phyloP scores from a whole-genome alignment of 2,113 vertebrate genomes.

The Aptenodytes patagonicus region DNA sequence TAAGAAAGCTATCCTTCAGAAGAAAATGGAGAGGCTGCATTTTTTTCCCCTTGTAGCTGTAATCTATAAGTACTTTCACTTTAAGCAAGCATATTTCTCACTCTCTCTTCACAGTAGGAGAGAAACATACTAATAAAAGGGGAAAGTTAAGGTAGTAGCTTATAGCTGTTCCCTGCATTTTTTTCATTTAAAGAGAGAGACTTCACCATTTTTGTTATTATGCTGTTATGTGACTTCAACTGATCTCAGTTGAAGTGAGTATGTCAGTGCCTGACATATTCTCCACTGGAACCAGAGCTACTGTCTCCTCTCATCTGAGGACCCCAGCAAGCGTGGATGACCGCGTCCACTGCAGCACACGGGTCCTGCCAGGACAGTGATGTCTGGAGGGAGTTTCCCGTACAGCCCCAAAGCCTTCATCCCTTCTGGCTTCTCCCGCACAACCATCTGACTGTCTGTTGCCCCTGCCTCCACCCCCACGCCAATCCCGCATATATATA shows the following conservation, averaged over 20 bases:
- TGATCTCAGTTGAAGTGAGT: not conserved
- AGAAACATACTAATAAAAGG: constrained; percentile 25
- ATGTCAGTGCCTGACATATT: not conserved
- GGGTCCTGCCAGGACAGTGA: not conserved
- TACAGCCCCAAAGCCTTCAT: not conserved
- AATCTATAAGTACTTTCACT: constrained; percentile 39
- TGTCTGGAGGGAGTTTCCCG: not conserved
- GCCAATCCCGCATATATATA: not conserved
- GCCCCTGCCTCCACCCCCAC: not conserved
- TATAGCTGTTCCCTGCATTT: not conserved
- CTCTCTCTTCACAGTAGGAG: constrained; percentile 24
- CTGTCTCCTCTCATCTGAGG: not conserved
- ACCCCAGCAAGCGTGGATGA: not conserved
- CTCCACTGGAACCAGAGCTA: not conserved
- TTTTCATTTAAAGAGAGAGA: not conserved
- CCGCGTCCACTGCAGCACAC: not conserved
- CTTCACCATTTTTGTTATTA: not conserved
- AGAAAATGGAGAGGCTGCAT: not conserved
- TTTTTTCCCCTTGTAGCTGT: not conserved
- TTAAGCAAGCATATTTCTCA: constrained; percentile 30
- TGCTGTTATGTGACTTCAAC: not conserved
- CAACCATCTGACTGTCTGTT: not conserved
- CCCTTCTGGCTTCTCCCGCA: not conserved
- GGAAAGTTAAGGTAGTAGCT: constrained; percentile 18
- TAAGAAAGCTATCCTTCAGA: constrained; percentile 8